phyloP scores from a whole-genome alignment of 2,797 vertebrate genomes.

The Sarcophilus harrisii region DNA sequence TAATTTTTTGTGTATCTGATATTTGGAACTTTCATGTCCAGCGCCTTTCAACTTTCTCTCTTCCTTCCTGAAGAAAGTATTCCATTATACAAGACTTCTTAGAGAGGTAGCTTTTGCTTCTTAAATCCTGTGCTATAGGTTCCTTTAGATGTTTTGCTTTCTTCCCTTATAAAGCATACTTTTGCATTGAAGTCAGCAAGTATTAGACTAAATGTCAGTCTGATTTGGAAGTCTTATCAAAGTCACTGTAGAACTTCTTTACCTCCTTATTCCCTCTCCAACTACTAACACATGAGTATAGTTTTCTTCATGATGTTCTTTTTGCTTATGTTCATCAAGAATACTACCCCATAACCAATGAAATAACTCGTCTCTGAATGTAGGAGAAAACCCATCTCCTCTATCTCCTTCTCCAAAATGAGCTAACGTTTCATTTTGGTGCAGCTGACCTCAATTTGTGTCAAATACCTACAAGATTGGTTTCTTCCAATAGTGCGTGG shows the following conservation, averaged over 20 bases:
- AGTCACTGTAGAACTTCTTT: background rate
- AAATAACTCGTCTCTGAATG: background rate
- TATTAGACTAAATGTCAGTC: background rate
- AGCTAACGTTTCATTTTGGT: background rate
- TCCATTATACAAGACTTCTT: background rate
- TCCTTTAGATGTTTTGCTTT: background rate
- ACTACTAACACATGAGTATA: background rate
- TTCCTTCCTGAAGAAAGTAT: background rate
- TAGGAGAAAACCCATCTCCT: background rate
- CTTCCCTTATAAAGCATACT: background rate
- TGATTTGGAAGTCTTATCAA: background rate
- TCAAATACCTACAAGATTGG: background rate
- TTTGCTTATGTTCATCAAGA: background rate
- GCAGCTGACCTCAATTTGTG: background rate
- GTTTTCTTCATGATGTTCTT: background rate
- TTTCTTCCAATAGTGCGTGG: background rate
- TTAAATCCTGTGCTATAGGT: background rate
- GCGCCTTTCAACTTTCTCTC: background rate
- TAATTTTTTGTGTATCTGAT: background rate
- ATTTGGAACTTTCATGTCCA: background rate
- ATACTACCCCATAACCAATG: background rate
- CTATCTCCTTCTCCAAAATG: background rate
- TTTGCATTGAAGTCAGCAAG: background rate
- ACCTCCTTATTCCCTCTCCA: background rate
- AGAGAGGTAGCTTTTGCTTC: background rate